Conservation (phyloP, 2,113 vertebrate species). For the Hippotragus niger region DNA sequence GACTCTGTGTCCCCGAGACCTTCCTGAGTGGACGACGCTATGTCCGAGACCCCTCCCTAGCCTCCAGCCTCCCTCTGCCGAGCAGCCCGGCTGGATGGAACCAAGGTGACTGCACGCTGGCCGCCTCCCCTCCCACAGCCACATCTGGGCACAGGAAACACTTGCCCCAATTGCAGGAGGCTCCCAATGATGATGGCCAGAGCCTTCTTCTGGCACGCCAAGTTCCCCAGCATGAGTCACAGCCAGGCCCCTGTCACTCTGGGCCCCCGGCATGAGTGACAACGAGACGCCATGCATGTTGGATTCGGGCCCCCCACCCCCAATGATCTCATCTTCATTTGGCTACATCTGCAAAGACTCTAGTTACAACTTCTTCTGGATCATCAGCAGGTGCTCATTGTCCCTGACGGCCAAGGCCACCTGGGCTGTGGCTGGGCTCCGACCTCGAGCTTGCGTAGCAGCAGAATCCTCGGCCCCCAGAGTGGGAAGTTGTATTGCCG, state of each 20-base stretch:
- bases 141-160: neutral
- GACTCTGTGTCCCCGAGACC: neutral
- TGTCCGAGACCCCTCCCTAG: neutral
- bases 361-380: neutral
- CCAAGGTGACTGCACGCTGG: neutral
- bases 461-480: neutral
- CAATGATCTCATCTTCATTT: neutral
- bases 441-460: neutral
- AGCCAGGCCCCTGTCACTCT: neutral
- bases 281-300: rapidly evolving
- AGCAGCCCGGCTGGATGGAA: neutral
- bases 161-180: neutral
- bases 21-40: neutral
- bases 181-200: neutral
- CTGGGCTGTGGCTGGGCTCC: neutral
- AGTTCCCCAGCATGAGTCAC: neutral
- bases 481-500: too few species aligned
- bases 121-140: neutral
- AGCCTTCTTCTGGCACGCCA: neutral
- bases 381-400: neutral
- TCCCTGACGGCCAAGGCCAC: neutral
- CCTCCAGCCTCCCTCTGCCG: neutral
- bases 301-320: neutral
- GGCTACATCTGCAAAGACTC: neutral
- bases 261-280: neutral